Conservation (phyloP, 2,113 vertebrate genomes). For the Phocoena sinus region DNA sequence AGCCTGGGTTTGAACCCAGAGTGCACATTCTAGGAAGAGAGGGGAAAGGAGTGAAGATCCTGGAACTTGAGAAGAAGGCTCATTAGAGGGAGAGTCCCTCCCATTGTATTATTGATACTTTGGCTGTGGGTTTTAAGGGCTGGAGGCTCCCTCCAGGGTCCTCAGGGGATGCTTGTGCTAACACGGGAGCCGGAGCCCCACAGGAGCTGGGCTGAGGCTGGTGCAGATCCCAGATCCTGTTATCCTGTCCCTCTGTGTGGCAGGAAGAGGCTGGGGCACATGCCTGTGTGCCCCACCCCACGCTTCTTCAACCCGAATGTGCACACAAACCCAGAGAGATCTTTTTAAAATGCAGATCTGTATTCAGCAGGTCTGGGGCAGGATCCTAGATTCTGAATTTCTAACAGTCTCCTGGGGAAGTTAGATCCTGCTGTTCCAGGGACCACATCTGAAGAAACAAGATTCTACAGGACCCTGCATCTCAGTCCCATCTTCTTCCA, state of each 20-base stretch:
- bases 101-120: not conserved
- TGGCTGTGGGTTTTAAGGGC: not conserved
- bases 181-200: not conserved
- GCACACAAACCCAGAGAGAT: not conserved
- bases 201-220: too few relatives aligned
- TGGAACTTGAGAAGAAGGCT: not conserved
- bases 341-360: not conserved
- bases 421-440: not conserved
- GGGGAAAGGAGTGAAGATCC: not conserved
- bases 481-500: not conserved
- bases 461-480: accelerated
- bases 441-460: not conserved
- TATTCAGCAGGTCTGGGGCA: not conserved
- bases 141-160: not conserved
- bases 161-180: not conserved
- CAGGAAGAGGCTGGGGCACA: not conserved
- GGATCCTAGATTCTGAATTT: not conserved
- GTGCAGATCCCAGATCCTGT: not conserved
- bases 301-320: not conserved
- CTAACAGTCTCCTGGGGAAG: not conserved
- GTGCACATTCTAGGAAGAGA: not conserved
- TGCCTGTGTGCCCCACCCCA: accelerated
- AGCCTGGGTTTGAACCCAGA: not conserved
- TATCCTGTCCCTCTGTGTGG: not conserved
- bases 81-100: not conserved